Percentiles rank a stretch among this genome's conserved stretches.
Evolutionary conservation across 2,797 vertebrate genomes (phyloP).

Genomic region (Eutrigla gurnardus): DNA sequence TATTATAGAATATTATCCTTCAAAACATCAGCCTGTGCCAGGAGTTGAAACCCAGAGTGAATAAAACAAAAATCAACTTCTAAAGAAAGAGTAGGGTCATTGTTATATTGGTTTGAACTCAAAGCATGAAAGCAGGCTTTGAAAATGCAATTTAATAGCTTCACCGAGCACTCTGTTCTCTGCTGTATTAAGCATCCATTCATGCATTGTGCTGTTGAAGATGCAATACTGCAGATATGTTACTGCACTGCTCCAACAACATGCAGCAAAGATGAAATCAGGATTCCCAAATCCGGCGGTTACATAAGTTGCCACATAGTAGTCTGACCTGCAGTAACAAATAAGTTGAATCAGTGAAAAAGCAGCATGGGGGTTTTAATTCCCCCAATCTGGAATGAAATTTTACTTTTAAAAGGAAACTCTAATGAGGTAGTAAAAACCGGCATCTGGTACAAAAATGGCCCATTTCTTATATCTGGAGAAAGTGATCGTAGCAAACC

Average conservation of each 20-base stretch:
- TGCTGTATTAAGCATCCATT: background rate
- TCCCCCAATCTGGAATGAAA: slow-evolving; percentile 35
- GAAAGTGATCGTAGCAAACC: background rate
- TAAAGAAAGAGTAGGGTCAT: no score
- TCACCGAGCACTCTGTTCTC: background rate
- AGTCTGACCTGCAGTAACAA: slow-evolving; percentile 8
- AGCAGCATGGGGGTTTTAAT: slow-evolving; percentile 31
- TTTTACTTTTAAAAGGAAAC: slow-evolving; percentile 41
- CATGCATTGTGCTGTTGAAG: background rate
- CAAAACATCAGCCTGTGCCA: no score
- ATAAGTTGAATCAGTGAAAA: slow-evolving; percentile 17
- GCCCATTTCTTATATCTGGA: slow-evolving; percentile 3
- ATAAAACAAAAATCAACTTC: no score
- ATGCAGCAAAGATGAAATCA: background rate
- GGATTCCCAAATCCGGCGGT: background rate
- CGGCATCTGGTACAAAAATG: slow-evolving; percentile 48
- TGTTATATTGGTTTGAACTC: background rate
- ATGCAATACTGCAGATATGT: background rate
- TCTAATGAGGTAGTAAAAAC: slow-evolving; percentile 61
- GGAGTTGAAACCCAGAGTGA: no score
- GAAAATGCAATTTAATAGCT: background rate
- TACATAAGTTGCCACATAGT: background rate
- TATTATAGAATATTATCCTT: no score
- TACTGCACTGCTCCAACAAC: background rate
- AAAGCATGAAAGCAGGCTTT: background rate